These are phyloP conservation scores for Ostrea edulis DNA, from an alignment of 1,140 invertebrate species.

Conservation along the genomic window DNA sequence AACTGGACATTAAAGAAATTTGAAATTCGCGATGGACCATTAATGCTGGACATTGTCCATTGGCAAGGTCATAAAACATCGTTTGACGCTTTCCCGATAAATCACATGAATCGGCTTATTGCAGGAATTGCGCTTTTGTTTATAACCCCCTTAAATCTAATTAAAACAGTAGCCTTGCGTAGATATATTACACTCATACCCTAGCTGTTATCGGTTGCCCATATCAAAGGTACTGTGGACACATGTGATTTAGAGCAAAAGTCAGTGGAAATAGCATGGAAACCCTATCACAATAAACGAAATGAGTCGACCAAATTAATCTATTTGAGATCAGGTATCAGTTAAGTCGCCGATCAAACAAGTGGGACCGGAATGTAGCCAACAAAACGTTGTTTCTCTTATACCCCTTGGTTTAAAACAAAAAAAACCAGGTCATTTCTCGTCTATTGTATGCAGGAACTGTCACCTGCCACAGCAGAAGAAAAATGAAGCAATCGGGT, in stretches of 20 bases:
- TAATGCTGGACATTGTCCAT: not conserved
- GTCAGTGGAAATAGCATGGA: constrained; percentile 28
- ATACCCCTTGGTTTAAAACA: constrained; percentile 23
- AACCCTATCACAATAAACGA: constrained; percentile 32
- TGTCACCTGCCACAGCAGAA: constrained; percentile 18
- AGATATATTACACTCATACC: constrained; percentile 1
- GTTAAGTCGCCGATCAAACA: constrained; percentile 33
- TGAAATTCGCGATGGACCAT: constrained; percentile 27
- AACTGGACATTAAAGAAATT: constrained; percentile 19
- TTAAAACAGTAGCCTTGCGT: constrained; percentile 26
- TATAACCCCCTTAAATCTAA: constrained; percentile 35
- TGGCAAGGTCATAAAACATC: not conserved
- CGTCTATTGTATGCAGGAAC: not conserved
- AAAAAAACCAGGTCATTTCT: constrained; percentile 10
- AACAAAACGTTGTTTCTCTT: constrained; percentile 31
- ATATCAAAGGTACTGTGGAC: constrained; percentile 38
- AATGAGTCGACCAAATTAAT: constrained; percentile 37
- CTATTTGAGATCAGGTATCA: constrained; percentile 24
- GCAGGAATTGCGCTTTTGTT: constrained; percentile 28
- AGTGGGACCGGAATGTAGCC: constrained; percentile 6
- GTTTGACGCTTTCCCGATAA: constrained; percentile 26
- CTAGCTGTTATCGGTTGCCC: constrained; percentile 22
- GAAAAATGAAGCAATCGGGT: not conserved
- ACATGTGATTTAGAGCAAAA: constrained; percentile 28
- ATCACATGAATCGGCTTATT: constrained; percentile 16